Evolutionary conservation across 1,140 invertebrate genomes (phyloP).

Genomic region (Gryllus bimaculatus): DNA sequence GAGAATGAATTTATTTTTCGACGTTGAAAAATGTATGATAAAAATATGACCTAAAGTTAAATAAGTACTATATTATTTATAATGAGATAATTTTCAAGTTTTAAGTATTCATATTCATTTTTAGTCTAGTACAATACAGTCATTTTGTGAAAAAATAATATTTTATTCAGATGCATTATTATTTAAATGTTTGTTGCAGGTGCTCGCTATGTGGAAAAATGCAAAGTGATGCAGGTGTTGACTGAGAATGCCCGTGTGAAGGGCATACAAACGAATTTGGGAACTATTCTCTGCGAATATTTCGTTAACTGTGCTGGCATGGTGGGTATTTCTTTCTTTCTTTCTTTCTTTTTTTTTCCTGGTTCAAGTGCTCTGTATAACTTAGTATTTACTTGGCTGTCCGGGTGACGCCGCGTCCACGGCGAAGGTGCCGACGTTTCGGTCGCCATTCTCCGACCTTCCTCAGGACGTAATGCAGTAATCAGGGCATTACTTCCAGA

Average conservation of each 20-base stretch:
- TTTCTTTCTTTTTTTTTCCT: neutral
- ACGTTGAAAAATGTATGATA: no score
- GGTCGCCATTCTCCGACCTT: no score
- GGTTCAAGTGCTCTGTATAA: neutral
- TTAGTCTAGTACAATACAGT: neutral
- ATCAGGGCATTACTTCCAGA: no score
- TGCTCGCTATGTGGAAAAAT: conserved; percentile 50
- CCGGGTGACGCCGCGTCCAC: no score
- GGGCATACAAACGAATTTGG: conserved; percentile 48
- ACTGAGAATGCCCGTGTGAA: conserved; percentile 48
- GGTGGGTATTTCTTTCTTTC: conserved; percentile 34
- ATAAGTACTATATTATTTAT: no score
- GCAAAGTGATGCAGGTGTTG: conserved; percentile 44
- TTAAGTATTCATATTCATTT: no score
- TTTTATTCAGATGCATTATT: neutral
- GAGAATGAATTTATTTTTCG: no score
- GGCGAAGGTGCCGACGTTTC: no score
- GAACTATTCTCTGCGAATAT: conserved; percentile 55
- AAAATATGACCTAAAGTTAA: no score
- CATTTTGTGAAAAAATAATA: neutral
- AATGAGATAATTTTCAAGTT: no score
- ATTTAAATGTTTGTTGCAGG: conserved; percentile 30
- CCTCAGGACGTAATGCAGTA: no score
- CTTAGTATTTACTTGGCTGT: no score
- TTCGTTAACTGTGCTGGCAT: conserved; percentile 67